These are phyloP conservation scores for Aegypius monachus DNA, from an alignment of 2,113 vertebrate genomes.

Conservation along the genomic window DNA sequence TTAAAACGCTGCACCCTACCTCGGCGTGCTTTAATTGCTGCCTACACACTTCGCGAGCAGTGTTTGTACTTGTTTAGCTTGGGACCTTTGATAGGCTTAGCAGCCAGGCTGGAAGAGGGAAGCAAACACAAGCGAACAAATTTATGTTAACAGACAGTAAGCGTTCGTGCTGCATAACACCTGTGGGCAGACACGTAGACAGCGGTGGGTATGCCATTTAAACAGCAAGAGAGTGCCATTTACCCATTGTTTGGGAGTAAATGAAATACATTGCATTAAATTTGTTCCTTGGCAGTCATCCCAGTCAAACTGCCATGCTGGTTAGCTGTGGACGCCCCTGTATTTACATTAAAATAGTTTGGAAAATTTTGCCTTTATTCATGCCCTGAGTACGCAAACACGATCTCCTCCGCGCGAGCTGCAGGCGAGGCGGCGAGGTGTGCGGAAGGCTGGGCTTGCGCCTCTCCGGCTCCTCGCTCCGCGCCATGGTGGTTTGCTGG, in stretches of 20 bases:
- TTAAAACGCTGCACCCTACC: background rate
- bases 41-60: background rate
- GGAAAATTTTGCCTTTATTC: background rate
- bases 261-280: background rate
- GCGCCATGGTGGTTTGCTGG: rapidly evolving
- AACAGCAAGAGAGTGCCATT: background rate
- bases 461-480: background rate
- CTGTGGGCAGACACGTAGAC: constrained; percentile 58
- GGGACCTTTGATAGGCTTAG: background rate
- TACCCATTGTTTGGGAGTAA: background rate
- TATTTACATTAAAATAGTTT: constrained; percentile 22
- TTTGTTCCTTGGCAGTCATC: constrained; percentile 17
- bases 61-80: background rate
- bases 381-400: background rate
- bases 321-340: background rate
- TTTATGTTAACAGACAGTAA: background rate
- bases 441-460: background rate
- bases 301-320: background rate
- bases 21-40: background rate
- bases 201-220: background rate
- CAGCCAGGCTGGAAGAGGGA: background rate
- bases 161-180: background rate
- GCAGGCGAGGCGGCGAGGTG: background rate
- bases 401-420: rapidly evolving
- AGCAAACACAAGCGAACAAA: background rate